Base-by-base conservation (phyloP, 1,140 invertebrate species). In the Lanistes nyassanus region DNA sequence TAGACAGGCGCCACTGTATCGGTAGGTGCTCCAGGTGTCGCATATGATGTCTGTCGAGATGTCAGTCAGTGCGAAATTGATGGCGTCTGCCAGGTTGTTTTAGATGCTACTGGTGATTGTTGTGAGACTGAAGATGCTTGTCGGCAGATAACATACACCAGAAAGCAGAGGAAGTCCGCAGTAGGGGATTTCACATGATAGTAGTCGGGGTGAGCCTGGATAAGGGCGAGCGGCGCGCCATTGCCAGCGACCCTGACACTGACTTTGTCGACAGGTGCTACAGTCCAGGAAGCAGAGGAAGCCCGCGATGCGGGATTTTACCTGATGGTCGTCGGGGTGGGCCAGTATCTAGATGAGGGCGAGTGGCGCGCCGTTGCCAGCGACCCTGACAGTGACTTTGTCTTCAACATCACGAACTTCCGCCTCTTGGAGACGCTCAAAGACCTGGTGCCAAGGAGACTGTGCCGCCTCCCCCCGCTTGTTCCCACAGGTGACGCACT, bases 181-280 rank as follows among this genome's bases (percentile, higher is more conserved):
- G 79, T 6, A 75, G 74, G 11, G 82, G 82, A 0, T 83, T 86
- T 64, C 80, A 85, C 36, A 62, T 88, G 39, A 85, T 85, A 68
- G 83, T 84, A 11, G 80, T 88, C 51, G 86, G 86, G 23, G 81
- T 87, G n/a, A 85, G 86, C 2, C 81, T 82, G 36, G 82, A 85
- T 13, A 75, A 79, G 62, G 72, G 70, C 13, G 86, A 88, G 66
- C 77, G 86, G 64, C 62, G 79, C 36, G 76, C 74, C 26, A 87
- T 88, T 37, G 85, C 84, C 66, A 84, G 82, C 75, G 81, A 83
- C 64, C 84, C 85, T 0, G 79, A 82, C 55, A 75, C 77, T 55
- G 78, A 82, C 21, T 83, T 55, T 77, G 56, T 72, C 70, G 19
- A 79, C 76, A n/a, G 68, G 76, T 37, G 65, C 74, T 19, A 85